Evolutionary conservation across 2,797 vertebrate species (phyloP).

Genomic region (Melanitta fusca): DNA sequence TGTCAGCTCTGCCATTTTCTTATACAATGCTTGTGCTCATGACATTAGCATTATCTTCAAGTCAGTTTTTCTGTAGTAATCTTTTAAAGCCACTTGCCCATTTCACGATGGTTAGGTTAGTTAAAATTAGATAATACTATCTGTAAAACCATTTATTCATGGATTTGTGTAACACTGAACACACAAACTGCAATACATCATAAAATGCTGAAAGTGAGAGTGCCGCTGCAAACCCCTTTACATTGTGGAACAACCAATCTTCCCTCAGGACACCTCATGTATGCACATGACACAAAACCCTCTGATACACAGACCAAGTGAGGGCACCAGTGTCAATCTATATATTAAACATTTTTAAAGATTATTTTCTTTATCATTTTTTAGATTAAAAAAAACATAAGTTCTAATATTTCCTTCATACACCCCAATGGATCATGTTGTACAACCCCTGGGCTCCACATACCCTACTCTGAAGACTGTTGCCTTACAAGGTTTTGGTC

Average conservation of each 20-base stretch:
- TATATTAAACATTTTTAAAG: neutral
- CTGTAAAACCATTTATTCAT: neutral
- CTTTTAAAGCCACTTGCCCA: neutral
- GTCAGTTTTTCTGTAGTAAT: neutral
- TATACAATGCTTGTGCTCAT: neutral
- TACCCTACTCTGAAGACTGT: neutral
- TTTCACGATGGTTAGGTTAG: neutral
- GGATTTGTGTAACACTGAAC: neutral
- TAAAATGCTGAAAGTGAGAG: neutral
- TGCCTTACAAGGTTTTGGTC: neutral
- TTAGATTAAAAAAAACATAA: neutral
- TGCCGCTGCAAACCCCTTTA: neutral
- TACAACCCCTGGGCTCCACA: neutral
- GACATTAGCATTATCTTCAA: neutral
- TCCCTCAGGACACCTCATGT: neutral
- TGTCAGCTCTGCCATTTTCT: neutral
- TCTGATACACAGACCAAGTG: neutral
- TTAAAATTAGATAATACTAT: neutral
- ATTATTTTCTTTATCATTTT: neutral
- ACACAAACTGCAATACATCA: neutral
- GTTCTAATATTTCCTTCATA: neutral
- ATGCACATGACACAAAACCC: accelerated
- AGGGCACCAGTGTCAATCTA: neutral
- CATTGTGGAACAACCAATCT: neutral
- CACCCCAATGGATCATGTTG: neutral